Conservation (phyloP, 2,113 vertebrate genomes). For the Ammodytes dubius region DNA sequence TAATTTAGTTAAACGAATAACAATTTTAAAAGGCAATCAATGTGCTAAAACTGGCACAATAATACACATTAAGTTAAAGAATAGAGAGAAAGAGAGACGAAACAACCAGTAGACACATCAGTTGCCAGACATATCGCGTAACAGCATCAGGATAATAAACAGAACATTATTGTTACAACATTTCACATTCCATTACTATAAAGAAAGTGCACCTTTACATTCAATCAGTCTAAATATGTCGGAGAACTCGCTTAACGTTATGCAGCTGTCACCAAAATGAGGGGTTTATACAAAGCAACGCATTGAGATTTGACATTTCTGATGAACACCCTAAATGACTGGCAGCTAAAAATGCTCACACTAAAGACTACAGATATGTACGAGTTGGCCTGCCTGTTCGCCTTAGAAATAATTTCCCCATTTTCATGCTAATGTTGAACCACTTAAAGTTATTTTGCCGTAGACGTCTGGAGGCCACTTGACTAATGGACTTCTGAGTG, state of each 20-base stretch:
- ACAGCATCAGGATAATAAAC: background rate
- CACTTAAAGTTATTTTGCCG: slow-evolving; percentile 54
- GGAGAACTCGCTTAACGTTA: background rate
- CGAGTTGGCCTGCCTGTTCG: slow-evolving; percentile 27
- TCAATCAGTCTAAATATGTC: background rate
- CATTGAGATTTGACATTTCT: slow-evolving; percentile 51
- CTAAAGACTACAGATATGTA: slow-evolving; percentile 19
- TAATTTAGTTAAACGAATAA: background rate
- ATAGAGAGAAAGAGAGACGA: background rate
- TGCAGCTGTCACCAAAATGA: slow-evolving; percentile 29
- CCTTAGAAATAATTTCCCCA: slow-evolving; percentile 50
- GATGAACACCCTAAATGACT: slow-evolving; percentile 44
- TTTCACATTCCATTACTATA: too few relatives aligned
- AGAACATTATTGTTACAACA: too few relatives aligned
- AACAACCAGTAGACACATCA: too few relatives aligned
- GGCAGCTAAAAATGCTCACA: slow-evolving; percentile 54
- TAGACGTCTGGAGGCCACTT: slow-evolving; percentile 22
- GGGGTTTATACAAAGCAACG: slow-evolving; percentile 1
- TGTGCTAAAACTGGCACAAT: background rate
- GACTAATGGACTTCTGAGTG: slow-evolving; percentile 39
- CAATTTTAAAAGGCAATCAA: background rate
- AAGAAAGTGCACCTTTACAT: background rate
- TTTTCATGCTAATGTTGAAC: slow-evolving; percentile 56
- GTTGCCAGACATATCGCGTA: background rate
- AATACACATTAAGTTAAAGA: background rate